Evolutionary conservation across 2,797 vertebrate species (phyloP), one percentile per base, ranked within the genome.

Genomic region (Brachymystax lenok): DNA sequence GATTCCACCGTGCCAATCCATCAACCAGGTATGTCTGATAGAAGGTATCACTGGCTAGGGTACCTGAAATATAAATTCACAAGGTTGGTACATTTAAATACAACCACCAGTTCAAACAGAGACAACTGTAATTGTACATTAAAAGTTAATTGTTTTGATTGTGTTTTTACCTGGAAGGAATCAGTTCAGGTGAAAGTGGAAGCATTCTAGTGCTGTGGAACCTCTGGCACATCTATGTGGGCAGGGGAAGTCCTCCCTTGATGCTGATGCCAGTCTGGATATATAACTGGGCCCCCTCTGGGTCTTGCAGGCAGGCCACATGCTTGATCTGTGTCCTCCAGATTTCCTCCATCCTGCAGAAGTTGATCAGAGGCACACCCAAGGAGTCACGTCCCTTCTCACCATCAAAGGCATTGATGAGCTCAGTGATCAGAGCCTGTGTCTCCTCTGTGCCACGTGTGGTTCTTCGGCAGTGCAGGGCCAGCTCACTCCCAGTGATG

Each of bases 101-200:
- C 8, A 40, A 40, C 40, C 40, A 40, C 40, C 40, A 40, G 40
- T 40, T 40, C 8, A 10, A 40, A 40, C 40, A 40, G 40, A 40
- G 40, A 40, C 40, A 40, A 40, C 40, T 10, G 40, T 40, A 40
- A 40, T 40, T 40, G 8, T 40, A 40, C 40, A 46, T 46, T 35
- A 40, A 10, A 40, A 40, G 40, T 40, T 8, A 40, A 40, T 40
- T 40, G 40, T 40, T 40, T 40, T 40, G 40, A 40, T 40, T 40
- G 40, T 10, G 40, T 40, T 40, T 40, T 56, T 51, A 77, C 79
- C 79, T 71, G 79, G 77, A 24, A 81, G 75, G 69, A 79, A 85
- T 16, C 14, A n/a, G n/a, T 69, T 69, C 54, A 24, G 59, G 71
- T 73, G 63, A 24, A 54, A 17, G 35, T 40, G 76, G 70, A 72